A percentile compares a stretch with the other conserved stretches of the same genome.
Conservation (phyloP, 2,797 vertebrate species). For the Paedocypris micromegethes region DNA sequence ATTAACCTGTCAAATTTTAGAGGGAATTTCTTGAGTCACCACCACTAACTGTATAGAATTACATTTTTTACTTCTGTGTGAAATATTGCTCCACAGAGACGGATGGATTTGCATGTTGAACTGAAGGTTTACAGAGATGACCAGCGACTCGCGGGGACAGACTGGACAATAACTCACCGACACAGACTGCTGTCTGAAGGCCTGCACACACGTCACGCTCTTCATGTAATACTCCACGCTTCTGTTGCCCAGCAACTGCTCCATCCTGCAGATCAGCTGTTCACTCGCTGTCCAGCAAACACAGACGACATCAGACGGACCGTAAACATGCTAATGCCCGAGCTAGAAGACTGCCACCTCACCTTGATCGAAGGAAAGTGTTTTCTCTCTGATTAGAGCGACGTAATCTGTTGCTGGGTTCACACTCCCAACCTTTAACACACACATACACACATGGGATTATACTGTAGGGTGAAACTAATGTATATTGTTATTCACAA, state of each 20-base stretch:
- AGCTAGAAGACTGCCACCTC: constrained; percentile 47
- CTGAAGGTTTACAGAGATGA: not conserved
- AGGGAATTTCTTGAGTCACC: no score
- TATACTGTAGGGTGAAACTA: no score
- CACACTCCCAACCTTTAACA: constrained; percentile 87
- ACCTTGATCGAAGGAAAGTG: constrained; percentile 80
- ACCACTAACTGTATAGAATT: no score
- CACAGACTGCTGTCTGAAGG: constrained; percentile 84
- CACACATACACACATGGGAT: not conserved
- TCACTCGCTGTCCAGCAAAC: constrained; percentile 72
- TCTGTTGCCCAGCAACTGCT: constrained; percentile 88
- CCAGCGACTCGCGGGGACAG: no score
- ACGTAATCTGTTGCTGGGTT: constrained; percentile 82
- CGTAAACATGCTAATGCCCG: no score
- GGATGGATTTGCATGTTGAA: constrained; percentile 26
- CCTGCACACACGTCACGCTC: constrained; percentile 82
- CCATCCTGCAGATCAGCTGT: constrained; percentile 82
- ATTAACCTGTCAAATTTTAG: no score
- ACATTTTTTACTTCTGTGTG: no score
- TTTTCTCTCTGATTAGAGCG: constrained; percentile 76
- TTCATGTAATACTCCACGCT: constrained; percentile 85
- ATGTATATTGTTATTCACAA: no score
- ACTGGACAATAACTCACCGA: constrained; percentile 68
- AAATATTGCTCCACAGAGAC: not conserved
- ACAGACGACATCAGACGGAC: not conserved